These are phyloP conservation scores for Drosophila trapezifrons DNA, from an alignment of 1,140 invertebrate genomes.

Conservation along the genomic window DNA sequence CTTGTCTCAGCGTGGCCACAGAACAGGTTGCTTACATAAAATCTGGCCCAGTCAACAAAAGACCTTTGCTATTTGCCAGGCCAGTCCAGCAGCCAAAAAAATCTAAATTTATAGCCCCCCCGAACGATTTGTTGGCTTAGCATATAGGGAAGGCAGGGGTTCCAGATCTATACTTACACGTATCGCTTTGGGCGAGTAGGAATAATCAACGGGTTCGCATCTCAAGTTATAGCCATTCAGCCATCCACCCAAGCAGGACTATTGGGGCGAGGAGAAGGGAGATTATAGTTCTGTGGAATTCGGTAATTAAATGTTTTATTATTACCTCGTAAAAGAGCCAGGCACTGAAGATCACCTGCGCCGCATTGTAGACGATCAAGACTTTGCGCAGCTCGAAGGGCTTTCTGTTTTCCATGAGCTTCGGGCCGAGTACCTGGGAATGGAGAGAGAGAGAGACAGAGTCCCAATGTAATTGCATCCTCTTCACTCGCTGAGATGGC, in stretches of 20 bases:
- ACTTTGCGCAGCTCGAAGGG: constrained; percentile 91
- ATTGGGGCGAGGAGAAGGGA: constrained; percentile 38
- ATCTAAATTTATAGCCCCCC: constrained; percentile 19
- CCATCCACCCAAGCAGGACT: constrained; percentile 89
- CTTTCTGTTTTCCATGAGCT: constrained; percentile 95
- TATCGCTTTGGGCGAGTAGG: constrained; percentile 89
- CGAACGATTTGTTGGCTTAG: constrained; percentile 17
- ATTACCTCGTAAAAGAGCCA: constrained; percentile 94
- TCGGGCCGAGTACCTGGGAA: constrained; percentile 90
- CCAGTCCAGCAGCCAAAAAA: constrained; percentile 1
- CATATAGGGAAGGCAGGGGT: constrained; percentile 2
- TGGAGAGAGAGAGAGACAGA: neutral
- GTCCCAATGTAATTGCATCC: constrained; percentile 17
- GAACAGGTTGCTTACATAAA: constrained; percentile 72
- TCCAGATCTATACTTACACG: constrained; percentile 88
- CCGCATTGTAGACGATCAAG: constrained; percentile 94
- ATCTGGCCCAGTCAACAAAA: constrained; percentile 63
- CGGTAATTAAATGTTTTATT: neutral
- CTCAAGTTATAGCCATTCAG: constrained; percentile 91
- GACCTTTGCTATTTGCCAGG: constrained; percentile 45
- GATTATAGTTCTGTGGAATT: constrained; percentile 11
- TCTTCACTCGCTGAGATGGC: neutral
- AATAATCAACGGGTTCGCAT: constrained; percentile 96
- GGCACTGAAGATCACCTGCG: constrained; percentile 92
- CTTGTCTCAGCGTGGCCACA: constrained; percentile 24